phyloP scores from a whole-genome alignment of 2,888 invertebrate genomes.

The Sphecodes monilicornis region DNA sequence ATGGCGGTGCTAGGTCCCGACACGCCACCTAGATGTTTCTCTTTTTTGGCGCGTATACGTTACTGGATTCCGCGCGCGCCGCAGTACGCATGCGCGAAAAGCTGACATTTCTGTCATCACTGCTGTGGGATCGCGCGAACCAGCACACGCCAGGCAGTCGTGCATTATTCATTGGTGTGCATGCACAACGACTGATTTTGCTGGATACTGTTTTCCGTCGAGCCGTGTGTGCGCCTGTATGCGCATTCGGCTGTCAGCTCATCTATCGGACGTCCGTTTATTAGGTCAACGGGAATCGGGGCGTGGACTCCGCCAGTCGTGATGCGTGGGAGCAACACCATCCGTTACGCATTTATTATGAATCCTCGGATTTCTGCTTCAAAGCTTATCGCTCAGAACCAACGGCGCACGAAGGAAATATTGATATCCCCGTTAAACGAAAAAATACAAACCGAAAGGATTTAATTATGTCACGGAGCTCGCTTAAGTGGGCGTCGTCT shows the following conservation, averaged over 20 bases:
- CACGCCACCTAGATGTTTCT: no score
- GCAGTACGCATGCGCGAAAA: no score
- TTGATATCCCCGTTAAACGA: background rate
- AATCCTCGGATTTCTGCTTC: background rate
- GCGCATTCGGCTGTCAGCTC: background rate
- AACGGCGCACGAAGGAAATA: background rate
- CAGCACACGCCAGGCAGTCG: background rate
- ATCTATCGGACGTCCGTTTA: conserved; percentile 16
- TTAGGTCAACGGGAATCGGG: conserved; percentile 16
- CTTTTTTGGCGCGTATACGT: no score
- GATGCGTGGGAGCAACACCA: background rate
- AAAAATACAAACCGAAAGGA: no score
- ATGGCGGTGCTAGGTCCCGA: no score
- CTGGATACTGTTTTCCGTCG: background rate
- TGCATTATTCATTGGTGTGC: conserved; percentile 43
- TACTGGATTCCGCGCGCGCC: no score
- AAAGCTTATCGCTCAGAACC: background rate
- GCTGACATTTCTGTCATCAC: no score
- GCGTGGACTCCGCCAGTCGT: background rate
- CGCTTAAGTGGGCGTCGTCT: no score
- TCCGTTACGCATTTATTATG: background rate
- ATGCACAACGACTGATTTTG: conserved; percentile 24
- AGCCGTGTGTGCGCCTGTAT: background rate
- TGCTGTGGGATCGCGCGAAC: conserved; percentile 8
- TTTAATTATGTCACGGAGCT: no score